Conservation (phyloP, 1,140 invertebrate species). For the Brachionus calyciflorus region DNA sequence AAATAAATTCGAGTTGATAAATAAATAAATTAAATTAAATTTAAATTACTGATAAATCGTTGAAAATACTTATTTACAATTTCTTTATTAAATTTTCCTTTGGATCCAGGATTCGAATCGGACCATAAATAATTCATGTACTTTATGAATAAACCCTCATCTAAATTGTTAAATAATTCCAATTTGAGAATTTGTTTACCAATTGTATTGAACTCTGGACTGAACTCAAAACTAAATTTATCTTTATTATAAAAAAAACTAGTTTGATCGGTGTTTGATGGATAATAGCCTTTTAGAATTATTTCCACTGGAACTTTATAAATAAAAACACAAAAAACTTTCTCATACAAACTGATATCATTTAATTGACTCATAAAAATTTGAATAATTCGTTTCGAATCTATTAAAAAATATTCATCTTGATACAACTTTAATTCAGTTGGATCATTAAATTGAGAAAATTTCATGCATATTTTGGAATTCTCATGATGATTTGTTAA, state of each 20-base stretch:
- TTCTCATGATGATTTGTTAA: slow-evolving; percentile 22
- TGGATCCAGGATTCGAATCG: not conserved
- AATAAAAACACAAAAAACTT: slow-evolving; percentile 25
- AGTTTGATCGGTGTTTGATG: not conserved
- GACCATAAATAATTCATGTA: slow-evolving; percentile 22
- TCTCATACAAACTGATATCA: not conserved
- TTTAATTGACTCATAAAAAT: not conserved
- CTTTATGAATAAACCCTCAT: not conserved
- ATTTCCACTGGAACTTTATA: slow-evolving; percentile 7
- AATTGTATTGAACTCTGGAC: slow-evolving; percentile 10
- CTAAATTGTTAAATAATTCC: not conserved
- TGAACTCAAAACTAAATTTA: not conserved
- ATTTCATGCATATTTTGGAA: slow-evolving; percentile 44
- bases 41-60: not conserved
- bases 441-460: slow-evolving; percentile 28
- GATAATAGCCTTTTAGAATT: not conserved
- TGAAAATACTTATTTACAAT: slow-evolving; percentile 25
- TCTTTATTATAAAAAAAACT: not conserved
- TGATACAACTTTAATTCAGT: slow-evolving; percentile 18
- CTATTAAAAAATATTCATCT: slow-evolving; percentile 6
- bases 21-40: slow-evolving; percentile 25
- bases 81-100: slow-evolving; percentile 3
- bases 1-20: no score
- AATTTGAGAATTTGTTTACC: slow-evolving; percentile 9
- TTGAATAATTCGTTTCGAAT: not conserved